Base-by-base conservation (phyloP, 2,113 vertebrate species). In the Dromiciops gliroides region DNA sequence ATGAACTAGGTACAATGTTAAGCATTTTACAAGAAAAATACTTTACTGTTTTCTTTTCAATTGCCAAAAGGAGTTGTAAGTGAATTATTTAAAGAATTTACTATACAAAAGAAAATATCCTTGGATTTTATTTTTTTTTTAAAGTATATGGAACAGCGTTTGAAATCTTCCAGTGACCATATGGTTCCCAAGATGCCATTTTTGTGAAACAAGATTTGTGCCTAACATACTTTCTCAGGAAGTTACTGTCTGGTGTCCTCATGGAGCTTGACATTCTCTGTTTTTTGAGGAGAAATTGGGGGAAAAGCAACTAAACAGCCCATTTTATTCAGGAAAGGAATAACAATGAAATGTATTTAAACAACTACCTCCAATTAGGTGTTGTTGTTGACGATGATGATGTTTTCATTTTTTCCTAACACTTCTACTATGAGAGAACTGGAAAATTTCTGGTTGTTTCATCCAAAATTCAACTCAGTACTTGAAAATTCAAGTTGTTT, bases 1-100 rank as follows among this genome's bases (percentile, higher is more conserved):
- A 98, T 93, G 98, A 98, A 98, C 98, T 98, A 98, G 96, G 96
- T 96, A 98, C 94, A 96, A 97, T 96, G 96, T 98, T 98, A 98
- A 98, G 98, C 98, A 98, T 98, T 99, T 98, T 98, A 99, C 98
- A 99, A 98, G 98, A 98, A 96, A 98, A 98, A 98, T 96, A 98
- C 96, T 98, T 98, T 97, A 98, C 97, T 97, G 96, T 98, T 98
- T 98, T 96, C 26, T 52, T 98, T 97, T 97, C 95, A 97, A 94
- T 96, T 97, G 97, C 97, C 96, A 97, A 97, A 97, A 95, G 96
- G 94, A 98, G 98, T 94, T 97, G 95, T 98, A 98, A 97, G 98
- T 98, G 98, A 97, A 97, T 11, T 95, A 96, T 97, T 98, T 98
- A 98, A 98, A 97, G 94, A 96, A 97, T 97, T 98, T 96, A 98